A percentile compares a stretch with the other conserved stretches of the same genome.
Evolutionary conservation across 2,797 vertebrate genomes (phyloP).

Genomic region (Odontamblyopus lacepedii): DNA sequence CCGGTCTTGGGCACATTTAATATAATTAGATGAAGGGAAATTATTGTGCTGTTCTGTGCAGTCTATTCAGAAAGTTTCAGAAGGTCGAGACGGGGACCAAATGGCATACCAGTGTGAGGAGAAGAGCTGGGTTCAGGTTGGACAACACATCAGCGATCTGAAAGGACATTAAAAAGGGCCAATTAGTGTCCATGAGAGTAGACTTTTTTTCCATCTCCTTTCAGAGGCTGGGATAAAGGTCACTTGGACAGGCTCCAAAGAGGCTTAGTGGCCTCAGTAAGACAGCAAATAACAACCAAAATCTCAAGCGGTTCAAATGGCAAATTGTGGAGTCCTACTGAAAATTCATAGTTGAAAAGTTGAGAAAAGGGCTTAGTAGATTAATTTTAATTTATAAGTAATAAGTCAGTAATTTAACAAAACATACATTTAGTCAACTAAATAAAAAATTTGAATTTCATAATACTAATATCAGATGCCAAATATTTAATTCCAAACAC

Average conservation of each 20-base stretch:
- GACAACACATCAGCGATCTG: conserved; percentile 83
- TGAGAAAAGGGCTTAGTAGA: conserved; percentile 10
- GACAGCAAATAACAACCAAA: conserved; percentile 24
- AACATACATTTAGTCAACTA: no score
- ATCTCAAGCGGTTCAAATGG: conserved; percentile 51
- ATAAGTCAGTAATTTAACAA: no score
- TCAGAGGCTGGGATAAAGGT: conserved; percentile 43
- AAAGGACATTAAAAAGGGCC: conserved; percentile 36
- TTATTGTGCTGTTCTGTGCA: background rate
- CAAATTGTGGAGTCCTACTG: conserved; percentile 35
- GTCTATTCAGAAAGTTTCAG: background rate
- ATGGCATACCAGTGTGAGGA: conserved; percentile 89
- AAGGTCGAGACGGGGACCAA: background rate
- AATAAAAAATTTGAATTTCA: no score
- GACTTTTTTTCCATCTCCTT: conserved; percentile 15
- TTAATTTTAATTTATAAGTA: no score
- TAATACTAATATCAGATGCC: no score
- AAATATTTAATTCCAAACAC: no score
- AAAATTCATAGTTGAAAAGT: conserved; percentile 2
- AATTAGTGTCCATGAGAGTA: conserved; percentile 32
- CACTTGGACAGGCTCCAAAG: conserved; percentile 18
- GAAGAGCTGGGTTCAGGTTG: conserved; percentile 78
- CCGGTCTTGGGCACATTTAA: background rate
- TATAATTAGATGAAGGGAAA: background rate
- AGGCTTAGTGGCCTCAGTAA: conserved; percentile 19